Base-by-base conservation (phyloP, 2,797 vertebrate genomes). In the Acestrorhynchus altus region DNA sequence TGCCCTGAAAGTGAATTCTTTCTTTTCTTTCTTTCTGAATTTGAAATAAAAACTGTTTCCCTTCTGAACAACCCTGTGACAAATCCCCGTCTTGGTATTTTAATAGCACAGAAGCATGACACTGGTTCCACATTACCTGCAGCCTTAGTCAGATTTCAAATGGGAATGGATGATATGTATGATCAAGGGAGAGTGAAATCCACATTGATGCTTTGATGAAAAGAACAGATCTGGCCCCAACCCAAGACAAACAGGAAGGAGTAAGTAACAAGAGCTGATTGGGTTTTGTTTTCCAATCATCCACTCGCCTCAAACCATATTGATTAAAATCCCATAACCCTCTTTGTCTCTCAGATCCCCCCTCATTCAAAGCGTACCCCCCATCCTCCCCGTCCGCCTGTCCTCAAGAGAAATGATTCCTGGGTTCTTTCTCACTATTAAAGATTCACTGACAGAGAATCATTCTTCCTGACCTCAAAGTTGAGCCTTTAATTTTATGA, bases 201-300 rank as follows among this genome's bases (percentile, higher is more conserved):
- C n/a, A 15, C 42, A 65, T 31, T 77, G 77, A 80, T 59, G 35
- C 49, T 70, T 68, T 74, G 72, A 81, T 79, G 67, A 81, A 77
- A 83, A 39, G 39, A 81, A 44, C 40, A 68, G 68, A 79, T 81
- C 73, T 81, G 66, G 57, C 57, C 74, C 66, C 57, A 80, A 64
- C 16, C 10, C 39, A 76, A 78, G 68, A 71, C 63, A 79, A 81
- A 88, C 78, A 81, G 69, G 81, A 76, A 70, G 76, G 78, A 52
- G 79, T 72, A 80, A 85, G 81, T 68, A 81, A 57, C 69, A 28
- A 84, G 85, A 88, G 86, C 72, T 81, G 86, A 86, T 40, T 93
- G 92, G 89, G 88, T 89, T 93, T 92, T 92, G 90, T 92, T 92
- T 92, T 91, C 90, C 90, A 93, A 91, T 92, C 89, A 91, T 91